Conservation (phyloP, 1,140 invertebrate genomes). For the Dysdera silvatica region DNA sequence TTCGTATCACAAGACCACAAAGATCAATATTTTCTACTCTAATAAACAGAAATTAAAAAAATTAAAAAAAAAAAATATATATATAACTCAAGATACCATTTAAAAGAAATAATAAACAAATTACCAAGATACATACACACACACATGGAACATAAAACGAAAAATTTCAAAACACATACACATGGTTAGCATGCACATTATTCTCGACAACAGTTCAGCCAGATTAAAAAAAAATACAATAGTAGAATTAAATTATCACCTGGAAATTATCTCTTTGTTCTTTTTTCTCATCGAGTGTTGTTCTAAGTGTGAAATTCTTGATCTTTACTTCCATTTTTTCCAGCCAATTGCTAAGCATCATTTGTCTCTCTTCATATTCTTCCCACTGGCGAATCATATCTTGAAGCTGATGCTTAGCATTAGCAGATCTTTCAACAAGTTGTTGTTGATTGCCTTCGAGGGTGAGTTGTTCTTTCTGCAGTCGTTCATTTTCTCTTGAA, state of each 20-base stretch:
- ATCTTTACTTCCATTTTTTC: constrained; percentile 74
- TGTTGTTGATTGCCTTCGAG: constrained; percentile 14
- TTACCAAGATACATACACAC: neutral
- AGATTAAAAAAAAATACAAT: neutral
- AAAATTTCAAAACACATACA: neutral
- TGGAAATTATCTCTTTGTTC: constrained; percentile 83
- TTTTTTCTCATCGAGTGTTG: constrained; percentile 79
- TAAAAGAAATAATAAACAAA: neutral
- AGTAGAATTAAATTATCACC: constrained; percentile 49
- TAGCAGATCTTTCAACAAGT: constrained; percentile 48
- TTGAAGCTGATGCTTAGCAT: constrained; percentile 68
- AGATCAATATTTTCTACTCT: too few species aligned
- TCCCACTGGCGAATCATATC: constrained; percentile 81
- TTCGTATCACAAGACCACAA: too few species aligned
- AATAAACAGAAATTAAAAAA: too few species aligned
- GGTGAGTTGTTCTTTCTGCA: constrained; percentile 6
- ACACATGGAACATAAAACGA: neutral
- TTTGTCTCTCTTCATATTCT: constrained; percentile 78
- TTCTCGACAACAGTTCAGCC: neutral
- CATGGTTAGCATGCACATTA: neutral
- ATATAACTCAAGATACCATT: neutral
- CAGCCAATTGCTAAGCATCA: constrained; percentile 71
- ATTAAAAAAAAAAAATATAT: neutral
- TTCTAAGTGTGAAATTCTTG: constrained; percentile 75
- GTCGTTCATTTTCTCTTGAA: constrained; percentile 9